Conservation (phyloP, 2,888 invertebrate species). For the Masnerella sp. region DNA sequence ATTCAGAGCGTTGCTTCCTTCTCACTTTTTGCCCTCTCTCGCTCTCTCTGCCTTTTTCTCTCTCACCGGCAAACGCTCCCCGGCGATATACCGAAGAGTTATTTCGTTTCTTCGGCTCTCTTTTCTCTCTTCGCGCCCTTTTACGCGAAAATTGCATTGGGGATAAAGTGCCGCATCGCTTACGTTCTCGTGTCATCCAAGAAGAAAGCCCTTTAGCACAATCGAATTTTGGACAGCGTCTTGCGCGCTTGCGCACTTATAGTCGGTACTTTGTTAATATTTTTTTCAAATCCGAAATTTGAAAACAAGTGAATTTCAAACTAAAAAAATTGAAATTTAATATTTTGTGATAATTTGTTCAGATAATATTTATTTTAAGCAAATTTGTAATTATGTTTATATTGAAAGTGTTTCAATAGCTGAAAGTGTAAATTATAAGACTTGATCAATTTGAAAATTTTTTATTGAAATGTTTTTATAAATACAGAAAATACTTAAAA, state of each 20-base stretch:
- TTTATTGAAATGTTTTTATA: too few relatives aligned
- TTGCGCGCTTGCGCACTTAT: slow-evolving; percentile 33
- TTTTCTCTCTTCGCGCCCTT: slow-evolving; percentile 57
- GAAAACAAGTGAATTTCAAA: background rate
- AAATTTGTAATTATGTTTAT: too few relatives aligned
- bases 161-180: slow-evolving; percentile 61
- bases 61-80: slow-evolving; percentile 17
- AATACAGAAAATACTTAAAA: too few relatives aligned
- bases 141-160: slow-evolving; percentile 61
- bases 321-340: too few relatives aligned
- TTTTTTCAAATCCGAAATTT: too few relatives aligned
- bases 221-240: slow-evolving; percentile 57
- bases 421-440: too few relatives aligned
- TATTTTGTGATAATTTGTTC: background rate
- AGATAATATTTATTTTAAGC: background rate
- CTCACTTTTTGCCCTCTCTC: background rate
- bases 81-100: slow-evolving; percentile 46
- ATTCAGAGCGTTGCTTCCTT: slow-evolving; percentile 16
- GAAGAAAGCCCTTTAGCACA: slow-evolving; percentile 58
- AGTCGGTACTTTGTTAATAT: too few relatives aligned
- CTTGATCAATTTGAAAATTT: too few relatives aligned
- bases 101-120: slow-evolving; percentile 51
- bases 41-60: background rate
- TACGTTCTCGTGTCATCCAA: slow-evolving; percentile 57
- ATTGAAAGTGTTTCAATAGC: too few relatives aligned